phyloP scores from a whole-genome alignment of 2,797 vertebrate genomes.

The Bovichtus variegatus region DNA sequence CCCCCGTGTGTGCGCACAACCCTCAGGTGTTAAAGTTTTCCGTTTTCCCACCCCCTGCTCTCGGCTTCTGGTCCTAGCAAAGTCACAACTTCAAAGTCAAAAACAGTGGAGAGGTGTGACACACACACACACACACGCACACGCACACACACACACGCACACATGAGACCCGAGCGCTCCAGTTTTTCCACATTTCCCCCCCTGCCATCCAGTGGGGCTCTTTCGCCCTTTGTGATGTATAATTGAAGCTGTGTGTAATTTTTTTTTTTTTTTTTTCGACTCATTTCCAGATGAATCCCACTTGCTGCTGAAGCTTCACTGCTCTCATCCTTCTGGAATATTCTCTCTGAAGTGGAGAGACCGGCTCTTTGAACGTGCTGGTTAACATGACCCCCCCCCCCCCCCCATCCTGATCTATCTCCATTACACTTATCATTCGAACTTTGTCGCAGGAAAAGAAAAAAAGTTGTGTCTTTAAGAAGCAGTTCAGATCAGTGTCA shows the following conservation, averaged over 20 bases:
- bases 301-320: constrained; percentile 69
- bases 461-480: too few relatives aligned
- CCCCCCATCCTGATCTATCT: neutral
- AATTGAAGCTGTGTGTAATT: constrained; percentile 79
- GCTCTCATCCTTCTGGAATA: constrained; percentile 63
- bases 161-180: constrained; percentile 2
- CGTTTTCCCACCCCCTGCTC: constrained; percentile 67
- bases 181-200: constrained; percentile 35
- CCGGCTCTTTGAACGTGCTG: constrained; percentile 66
- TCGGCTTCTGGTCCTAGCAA: constrained; percentile 65
- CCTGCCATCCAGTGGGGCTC: constrained; percentile 51
- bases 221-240: constrained; percentile 77
- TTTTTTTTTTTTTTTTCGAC: too few relatives aligned
- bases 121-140: constrained; percentile 23
- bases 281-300: constrained; percentile 61
- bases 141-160: constrained; percentile 21
- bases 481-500: constrained; percentile 10
- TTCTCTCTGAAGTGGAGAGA: constrained; percentile 74
- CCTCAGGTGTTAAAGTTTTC: constrained; percentile 69
- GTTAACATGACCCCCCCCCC: constrained; percentile 47
- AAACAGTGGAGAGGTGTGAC: constrained; percentile 53
- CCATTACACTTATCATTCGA: constrained; percentile 24
- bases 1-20: constrained; percentile 29
- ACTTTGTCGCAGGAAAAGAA: constrained; percentile 36
- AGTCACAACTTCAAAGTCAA: constrained; percentile 82